phyloP scores from a whole-genome alignment of 2,888 invertebrate genomes.

The Hymenopus coronatus region DNA sequence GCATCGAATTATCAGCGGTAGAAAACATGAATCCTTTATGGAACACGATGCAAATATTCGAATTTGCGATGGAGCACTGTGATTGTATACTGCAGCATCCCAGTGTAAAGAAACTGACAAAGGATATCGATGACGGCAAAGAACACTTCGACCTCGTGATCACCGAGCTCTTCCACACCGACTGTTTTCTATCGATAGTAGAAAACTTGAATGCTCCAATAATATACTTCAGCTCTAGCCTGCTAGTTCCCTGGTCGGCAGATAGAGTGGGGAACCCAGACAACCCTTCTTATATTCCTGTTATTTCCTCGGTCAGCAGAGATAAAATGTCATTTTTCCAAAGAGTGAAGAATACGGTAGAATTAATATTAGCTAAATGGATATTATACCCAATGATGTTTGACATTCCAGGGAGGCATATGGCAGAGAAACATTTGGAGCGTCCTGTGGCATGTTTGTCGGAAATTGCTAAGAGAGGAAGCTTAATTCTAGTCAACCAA shows the following conservation, averaged over 20 bases:
- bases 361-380: conserved; percentile 33
- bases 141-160: conserved; percentile 63
- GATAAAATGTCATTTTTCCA: conserved; percentile 25
- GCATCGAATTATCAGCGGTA: conserved; percentile 31
- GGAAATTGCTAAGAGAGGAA: conserved; percentile 55
- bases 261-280: conserved; percentile 56
- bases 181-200: conserved; percentile 66
- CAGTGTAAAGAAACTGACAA: conserved; percentile 28
- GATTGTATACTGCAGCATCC: conserved; percentile 19
- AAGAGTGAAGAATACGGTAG: conserved; percentile 24
- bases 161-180: conserved; percentile 68
- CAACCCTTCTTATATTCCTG: conserved; percentile 57
- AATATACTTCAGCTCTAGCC: conserved; percentile 57
- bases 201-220: conserved; percentile 57
- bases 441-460: conserved; percentile 50
- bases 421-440: conserved; percentile 31
- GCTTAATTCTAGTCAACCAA: conserved; percentile 59
- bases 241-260: conserved; percentile 61
- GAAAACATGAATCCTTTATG: not conserved
- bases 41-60: not conserved
- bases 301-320: conserved; percentile 43
- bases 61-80: conserved; percentile 13
- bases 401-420: conserved; percentile 9
- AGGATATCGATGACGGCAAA: not conserved
- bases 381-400: conserved; percentile 41